A percentile compares a stretch with the other conserved stretches of the same genome.
Evolutionary conservation across 2,888 invertebrate genomes (phyloP).

Genomic region (Morpho achilles): DNA sequence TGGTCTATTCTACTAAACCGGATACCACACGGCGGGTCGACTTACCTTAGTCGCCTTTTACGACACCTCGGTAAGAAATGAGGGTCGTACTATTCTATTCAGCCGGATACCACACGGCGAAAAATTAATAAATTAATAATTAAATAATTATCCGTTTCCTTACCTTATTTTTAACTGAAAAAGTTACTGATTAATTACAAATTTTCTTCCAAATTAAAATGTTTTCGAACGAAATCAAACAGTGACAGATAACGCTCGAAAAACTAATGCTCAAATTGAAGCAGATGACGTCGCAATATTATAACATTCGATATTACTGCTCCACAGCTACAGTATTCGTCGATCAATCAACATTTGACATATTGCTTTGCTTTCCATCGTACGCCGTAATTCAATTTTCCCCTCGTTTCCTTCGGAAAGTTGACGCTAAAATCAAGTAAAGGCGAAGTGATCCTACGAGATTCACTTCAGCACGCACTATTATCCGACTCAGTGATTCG

Average conservation of each 20-base stretch:
- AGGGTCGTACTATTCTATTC: too few relatives aligned
- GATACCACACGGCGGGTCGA: too few relatives aligned
- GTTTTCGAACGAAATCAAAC: background rate
- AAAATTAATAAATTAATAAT: too few relatives aligned
- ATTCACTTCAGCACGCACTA: constrained; percentile 52
- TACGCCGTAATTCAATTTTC: constrained; percentile 47
- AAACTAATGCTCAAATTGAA: background rate
- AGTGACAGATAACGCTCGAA: background rate
- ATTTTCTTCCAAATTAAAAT: background rate
- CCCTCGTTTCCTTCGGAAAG: constrained; percentile 48
- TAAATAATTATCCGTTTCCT: too few relatives aligned
- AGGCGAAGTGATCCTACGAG: constrained; percentile 44
- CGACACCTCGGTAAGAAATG: too few relatives aligned
- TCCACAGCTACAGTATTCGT: constrained; percentile 10
- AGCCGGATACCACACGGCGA: too few relatives aligned
- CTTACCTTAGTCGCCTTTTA: too few relatives aligned
- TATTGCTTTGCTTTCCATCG: constrained; percentile 32
- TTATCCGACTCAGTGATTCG: constrained; percentile 67
- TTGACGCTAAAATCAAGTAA: constrained; percentile 36
- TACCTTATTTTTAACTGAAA: too few relatives aligned
- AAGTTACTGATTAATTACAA: too few relatives aligned
- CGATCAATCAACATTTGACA: constrained; percentile 30
- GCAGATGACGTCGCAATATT: constrained; percentile 6
- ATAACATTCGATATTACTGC: background rate
- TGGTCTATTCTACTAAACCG: too few relatives aligned